Evolutionary conservation across 1,140 invertebrate species (phyloP), one percentile per base, ranked within the genome.

Genomic region (Aphelenchoides besseyi): DNA sequence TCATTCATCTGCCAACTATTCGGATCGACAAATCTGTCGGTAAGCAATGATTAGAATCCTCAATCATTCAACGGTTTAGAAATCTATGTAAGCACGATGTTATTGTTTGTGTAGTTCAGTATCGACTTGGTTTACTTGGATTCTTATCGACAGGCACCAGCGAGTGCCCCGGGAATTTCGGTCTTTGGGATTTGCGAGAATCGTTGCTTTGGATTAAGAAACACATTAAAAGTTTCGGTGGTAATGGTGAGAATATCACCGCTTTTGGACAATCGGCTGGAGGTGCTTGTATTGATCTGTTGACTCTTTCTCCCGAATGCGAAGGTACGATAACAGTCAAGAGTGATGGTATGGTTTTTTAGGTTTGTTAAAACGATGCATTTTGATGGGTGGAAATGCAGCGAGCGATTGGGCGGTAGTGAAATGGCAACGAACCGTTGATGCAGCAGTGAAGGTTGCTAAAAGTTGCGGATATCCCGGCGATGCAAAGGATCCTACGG

Each of bases 71-170:
- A 28, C 55, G 5, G 16, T 59, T 59, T 33, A 59, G 55, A 33
- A 66, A 66, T 33, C 32, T 66, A 1, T 66, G 63, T 41, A 93
- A 92, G 85, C 92, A 94, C 71, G 89, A 92, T 75, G 92, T 97
- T 0, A 90, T 98, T 2, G 93, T 98, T 1, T 95, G 98, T 0
- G 93, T 95, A 0, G 89, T 98, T 67, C 97, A 98, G 85, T 98
- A 98, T 86, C 89, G 95, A 28, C 88, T 98, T 0, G 95, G 95
- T 64, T 91, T 93, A 73, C 87, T 98, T 62, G 78, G 76, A 26
- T 79, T 79, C 59, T 52, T 75, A 3, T 71, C 59, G 12, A 81
- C 67, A 3, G 92, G 91, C 73, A 91, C 91, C 77, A 91, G 91
- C 2, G 92, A 94, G 75, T 92, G 92, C 33, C 92, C 93, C 0